A percentile compares a stretch with the other conserved stretches of the same genome.
phyloP scores from a whole-genome alignment of 2,888 invertebrate genomes.

The Anthrax anthrax region DNA sequence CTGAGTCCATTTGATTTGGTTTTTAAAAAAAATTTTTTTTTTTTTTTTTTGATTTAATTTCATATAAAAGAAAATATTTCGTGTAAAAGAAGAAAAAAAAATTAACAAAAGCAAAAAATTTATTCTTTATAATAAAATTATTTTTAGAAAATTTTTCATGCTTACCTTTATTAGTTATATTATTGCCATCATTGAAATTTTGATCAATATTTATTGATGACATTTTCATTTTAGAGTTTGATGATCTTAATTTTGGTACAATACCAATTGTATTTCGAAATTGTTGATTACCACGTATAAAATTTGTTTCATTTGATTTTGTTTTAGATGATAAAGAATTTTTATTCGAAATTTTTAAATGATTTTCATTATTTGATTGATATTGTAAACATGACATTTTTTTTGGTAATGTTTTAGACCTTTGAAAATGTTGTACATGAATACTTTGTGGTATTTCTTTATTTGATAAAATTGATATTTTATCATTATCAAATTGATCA shows the following conservation, averaged over 20 bases:
- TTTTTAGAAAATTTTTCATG: too few species aligned
- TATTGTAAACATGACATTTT: not conserved
- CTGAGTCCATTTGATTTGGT: too few species aligned
- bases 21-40: too few species aligned
- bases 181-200: not conserved
- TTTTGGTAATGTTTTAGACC: conserved; percentile 9
- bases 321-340: not conserved
- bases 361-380: too few species aligned
- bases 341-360: too few species aligned
- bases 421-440: not conserved
- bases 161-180: not conserved
- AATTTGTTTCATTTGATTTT: not conserved
- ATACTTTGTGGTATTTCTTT: not conserved
- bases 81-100: too few species aligned
- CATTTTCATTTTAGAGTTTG: too few species aligned
- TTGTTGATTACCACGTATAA: conserved; percentile 8
- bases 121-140: too few species aligned
- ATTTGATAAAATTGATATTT: not conserved
- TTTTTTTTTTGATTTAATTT: too few species aligned
- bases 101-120: too few species aligned
- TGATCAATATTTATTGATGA: not conserved
- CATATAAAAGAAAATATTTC: too few species aligned
- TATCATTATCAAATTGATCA: conserved; percentile 1
- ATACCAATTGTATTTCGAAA: conserved; percentile 8
- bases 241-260: too few species aligned